Base-by-base conservation (phyloP, 2,888 invertebrate species). In the Polyommatus iphigenia region DNA sequence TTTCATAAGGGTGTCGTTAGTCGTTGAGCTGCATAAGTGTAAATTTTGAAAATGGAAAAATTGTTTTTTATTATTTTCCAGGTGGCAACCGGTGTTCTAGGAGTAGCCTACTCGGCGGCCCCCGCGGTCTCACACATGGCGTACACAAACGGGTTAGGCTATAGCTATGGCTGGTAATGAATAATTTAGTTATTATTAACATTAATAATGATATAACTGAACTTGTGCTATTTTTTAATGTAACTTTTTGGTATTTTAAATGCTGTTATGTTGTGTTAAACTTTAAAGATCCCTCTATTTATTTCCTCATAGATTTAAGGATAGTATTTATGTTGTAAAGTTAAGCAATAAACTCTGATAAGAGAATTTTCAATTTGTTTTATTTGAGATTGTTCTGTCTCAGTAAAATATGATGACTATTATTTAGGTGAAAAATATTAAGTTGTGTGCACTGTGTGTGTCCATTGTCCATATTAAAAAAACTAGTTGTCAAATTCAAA, bases 61-160 rank as follows among this genome's bases (percentile, higher is more conserved):
- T 54, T 4, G 50, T 13, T 18, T 57, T n/a, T 59, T 59, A 18
- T 59, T 59, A 20, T 20, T 32, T 83, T 84, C 76, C 84, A 95
- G 92, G 93, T 94, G n/a, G 92, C 94, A 71, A 94, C 94, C 73
- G 94, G 94, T 20, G 92, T 95, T 67, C 89, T 95, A n/a, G 95
- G 95, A 62, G 95, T 95, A 24, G 95, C 95, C 0, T 95, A 95
- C 83, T 95, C 95, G 18, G 94, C 95, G 54, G 95, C 95, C 18
- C 95, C 95, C 13, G 92, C 95, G 20, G 95, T 95, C 2, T 95
- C 95, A n/a, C 95, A 95, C 87, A 95, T 95, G 93, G 93, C 93
- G 72, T 95, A 95, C 88, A 87, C 92, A 78, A 95, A 95, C 83
- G 95, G 95, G 82, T 90, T 95, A 57, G 95, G 95, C n/a, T 85